Evolutionary conservation across 2,888 invertebrate genomes (phyloP), one percentile per base, ranked within the genome.

Genomic region (Melinaea menophilus): DNA sequence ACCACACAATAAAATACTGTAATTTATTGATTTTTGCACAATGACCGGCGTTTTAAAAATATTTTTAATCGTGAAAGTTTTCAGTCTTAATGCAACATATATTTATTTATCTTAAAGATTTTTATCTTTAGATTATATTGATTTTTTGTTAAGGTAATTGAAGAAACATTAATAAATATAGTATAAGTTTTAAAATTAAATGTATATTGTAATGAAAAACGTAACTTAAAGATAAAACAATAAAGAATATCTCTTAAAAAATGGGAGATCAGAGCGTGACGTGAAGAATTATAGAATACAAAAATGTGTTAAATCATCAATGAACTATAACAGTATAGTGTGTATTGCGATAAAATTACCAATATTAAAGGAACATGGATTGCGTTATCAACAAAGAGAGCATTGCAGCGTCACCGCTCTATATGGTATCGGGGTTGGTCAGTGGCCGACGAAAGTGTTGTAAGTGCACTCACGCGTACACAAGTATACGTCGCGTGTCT

Each of bases 351-450:
- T 41, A 41, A 41, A 41, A 41, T 41, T 60, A 55, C 35, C 48
- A 56, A 58, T 59, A 48, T 46, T 45, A 58, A 56, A 51, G 60
- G 58, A 60, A 63, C 55, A 63, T 56, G 61, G 58, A 51, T 64
- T 64, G 64, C 58, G 64, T 59, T 64, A 61, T 62, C 61, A 75
- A 72, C 75, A 77, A 79, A 77, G 78, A 77, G 73, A 71, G 70
- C 73, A 73, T 81, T 79, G 74, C 79, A 70, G 71, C 63, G 73
- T 76, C 69, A 74, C 70, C 82, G 81, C 77, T 81, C 83, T 72
- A 76, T 70, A 76, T 75, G 68, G 72, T 70, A 74, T 68, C 70
- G 70, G 67, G 73, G 70, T 64, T 68, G 69, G 71, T 59, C 74
- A 69, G 69, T 68, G 73, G 68, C 69, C 71, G 67, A 71, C 71